A percentile compares a stretch with the other conserved stretches of the same genome.
Conservation (phyloP, 2,888 invertebrate genomes). For the Brassicogethes aeneus region DNA sequence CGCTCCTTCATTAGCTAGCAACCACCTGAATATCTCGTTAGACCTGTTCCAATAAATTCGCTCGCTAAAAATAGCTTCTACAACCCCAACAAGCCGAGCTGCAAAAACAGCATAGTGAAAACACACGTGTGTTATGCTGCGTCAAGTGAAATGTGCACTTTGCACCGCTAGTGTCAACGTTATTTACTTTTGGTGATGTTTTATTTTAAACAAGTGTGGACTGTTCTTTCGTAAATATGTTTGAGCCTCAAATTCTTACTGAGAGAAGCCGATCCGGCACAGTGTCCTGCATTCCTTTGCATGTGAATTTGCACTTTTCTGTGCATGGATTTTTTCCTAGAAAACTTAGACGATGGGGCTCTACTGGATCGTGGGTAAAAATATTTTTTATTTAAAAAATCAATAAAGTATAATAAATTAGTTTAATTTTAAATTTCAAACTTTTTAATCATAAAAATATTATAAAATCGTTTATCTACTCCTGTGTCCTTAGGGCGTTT, state of each 20-base stretch:
- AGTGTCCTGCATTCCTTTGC: slow-evolving; percentile 45
- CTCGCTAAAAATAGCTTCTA: too few relatives aligned
- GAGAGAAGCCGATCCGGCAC: slow-evolving; percentile 36
- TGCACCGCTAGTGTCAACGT: too few relatives aligned
- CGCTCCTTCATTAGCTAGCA: slow-evolving; percentile 24
- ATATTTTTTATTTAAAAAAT: too few relatives aligned
- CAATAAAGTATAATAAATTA: too few relatives aligned
- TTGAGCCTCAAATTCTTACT: slow-evolving; percentile 28
- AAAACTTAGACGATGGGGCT: slow-evolving; percentile 61
- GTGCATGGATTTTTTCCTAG: slow-evolving; percentile 51
- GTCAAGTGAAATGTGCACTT: neutral
- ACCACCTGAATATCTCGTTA: slow-evolving; percentile 40
- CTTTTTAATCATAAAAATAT: too few relatives aligned
- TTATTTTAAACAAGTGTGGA: too few relatives aligned
- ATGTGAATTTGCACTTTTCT: slow-evolving; percentile 48
- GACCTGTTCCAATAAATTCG: slow-evolving; percentile 32
- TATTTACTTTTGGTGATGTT: too few relatives aligned
- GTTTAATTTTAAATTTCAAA: too few relatives aligned
- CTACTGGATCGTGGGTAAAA: slow-evolving; percentile 63
- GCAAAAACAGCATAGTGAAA: neutral
- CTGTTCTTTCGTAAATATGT: slow-evolving; percentile 20
- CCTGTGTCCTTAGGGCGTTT: too few relatives aligned
- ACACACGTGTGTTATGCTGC: neutral
- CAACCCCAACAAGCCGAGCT: slow-evolving; percentile 18
- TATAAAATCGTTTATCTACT: too few relatives aligned